Evolutionary conservation across 2,113 vertebrate species (phyloP), one percentile per base, ranked within the genome.

Genomic region (Gambusia holbrooki): DNA sequence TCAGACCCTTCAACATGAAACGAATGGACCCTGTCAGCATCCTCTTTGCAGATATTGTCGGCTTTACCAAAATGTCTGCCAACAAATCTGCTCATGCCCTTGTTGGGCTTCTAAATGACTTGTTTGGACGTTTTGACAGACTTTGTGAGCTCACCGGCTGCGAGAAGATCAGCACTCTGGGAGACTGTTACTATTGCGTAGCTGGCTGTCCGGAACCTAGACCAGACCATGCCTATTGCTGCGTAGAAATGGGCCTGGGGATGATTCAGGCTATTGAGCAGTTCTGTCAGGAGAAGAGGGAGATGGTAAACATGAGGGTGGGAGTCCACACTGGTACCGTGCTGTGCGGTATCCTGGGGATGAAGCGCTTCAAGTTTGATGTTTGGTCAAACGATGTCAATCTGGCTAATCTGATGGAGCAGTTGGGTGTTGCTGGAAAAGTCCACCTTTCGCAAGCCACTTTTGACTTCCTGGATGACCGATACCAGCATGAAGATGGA

Each of bases 371-470:
- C 90, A 99, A 99, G 89, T 99, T 99, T 0, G 98, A 99, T 0
- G 98, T 99, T 58, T 99, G 98, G 97, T 99, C 98, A 73, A 99
- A 99, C 1, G 98, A 99, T 7, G 98, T 99, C 90, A 99, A 99
- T 89, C 87, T 99, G 84, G 98, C 98, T 88, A 99, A 99, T 85
- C 94, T 99, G 37, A 99, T 99, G 98, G 98, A 99, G 93, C 98
- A 99, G 85, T 95, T 99, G 22, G 98, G 98, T 1, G 96, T 99
- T 71, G 98, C 98, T 0, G 98, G 98, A 40, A 98, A 99, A 86
- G 98, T 99, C 74, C 98, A 99, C 88, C 95, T 99, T 73, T 99
- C 98, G 0, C 96, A 98, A 88, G 96, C 96, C 67, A 99, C 98
- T 0, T 97, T 97, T 1, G 95, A 95, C 80, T 99, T 98, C 86